Evolutionary conservation across 1,140 invertebrate genomes (phyloP).

Genomic region (Calycopis cecrops): DNA sequence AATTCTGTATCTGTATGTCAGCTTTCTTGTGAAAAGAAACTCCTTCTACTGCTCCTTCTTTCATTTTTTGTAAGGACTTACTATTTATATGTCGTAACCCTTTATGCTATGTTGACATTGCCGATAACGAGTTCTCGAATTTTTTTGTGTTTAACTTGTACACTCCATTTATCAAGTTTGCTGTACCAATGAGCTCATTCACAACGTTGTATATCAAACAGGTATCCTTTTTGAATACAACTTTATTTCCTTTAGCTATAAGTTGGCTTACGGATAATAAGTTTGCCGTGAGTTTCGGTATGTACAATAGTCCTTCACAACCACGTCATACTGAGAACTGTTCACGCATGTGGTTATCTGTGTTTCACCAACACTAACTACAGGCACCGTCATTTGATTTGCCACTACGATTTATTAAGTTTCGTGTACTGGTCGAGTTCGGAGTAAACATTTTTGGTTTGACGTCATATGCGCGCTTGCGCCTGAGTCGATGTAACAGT

Average conservation of each 20-base stretch:
- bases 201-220: slow-evolving; percentile 27
- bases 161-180: slow-evolving; percentile 27
- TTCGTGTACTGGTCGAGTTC: slow-evolving; percentile 11
- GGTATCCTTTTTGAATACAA: slow-evolving; percentile 20
- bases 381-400: slow-evolving; percentile 24
- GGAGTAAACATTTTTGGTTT: slow-evolving; percentile 19
- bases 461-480: slow-evolving; percentile 36
- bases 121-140: slow-evolving; percentile 26
- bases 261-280: slow-evolving; percentile 27
- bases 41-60: slow-evolving; percentile 22
- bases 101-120: too few relatives aligned
- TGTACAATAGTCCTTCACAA: slow-evolving; percentile 28
- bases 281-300: slow-evolving; percentile 26
- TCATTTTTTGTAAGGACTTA: slow-evolving; percentile 21
- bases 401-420: slow-evolving; percentile 30
- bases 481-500: slow-evolving; percentile 45
- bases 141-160: slow-evolving; percentile 31
- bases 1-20: slow-evolving; percentile 21
- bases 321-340: slow-evolving; percentile 21
- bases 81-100: slow-evolving; percentile 32
- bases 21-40: slow-evolving; percentile 19
- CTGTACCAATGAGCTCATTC: slow-evolving; percentile 25
- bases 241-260: slow-evolving; percentile 34
- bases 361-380: slow-evolving; percentile 23
- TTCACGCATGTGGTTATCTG: slow-evolving; percentile 23